Conservation (phyloP, 1,140 invertebrate genomes). For the Hydropsyche tenuis region DNA sequence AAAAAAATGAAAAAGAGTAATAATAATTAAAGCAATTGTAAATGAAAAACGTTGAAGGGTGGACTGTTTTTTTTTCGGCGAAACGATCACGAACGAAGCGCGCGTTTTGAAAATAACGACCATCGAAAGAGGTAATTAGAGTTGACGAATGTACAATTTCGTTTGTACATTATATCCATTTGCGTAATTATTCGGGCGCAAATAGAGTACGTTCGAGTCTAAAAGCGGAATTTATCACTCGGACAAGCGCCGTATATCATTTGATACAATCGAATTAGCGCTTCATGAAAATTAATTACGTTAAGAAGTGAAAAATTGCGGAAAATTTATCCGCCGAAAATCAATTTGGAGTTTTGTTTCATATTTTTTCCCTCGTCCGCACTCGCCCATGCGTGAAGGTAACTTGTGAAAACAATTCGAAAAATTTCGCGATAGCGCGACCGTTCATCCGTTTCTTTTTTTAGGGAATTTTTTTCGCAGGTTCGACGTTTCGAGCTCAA, state of each 20-base stretch:
- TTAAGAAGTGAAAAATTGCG: background rate
- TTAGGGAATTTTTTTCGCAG: background rate
- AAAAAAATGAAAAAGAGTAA: too few species aligned
- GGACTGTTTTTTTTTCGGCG: too few species aligned
- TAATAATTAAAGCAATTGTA: too few species aligned
- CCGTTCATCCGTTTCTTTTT: background rate
- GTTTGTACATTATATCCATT: conserved; percentile 1
- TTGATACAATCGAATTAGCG: conserved; percentile 12
- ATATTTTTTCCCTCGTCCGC: background rate
- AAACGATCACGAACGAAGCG: too few species aligned
- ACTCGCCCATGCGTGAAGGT: background rate
- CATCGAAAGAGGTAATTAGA: conserved; percentile 1
- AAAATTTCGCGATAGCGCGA: background rate
- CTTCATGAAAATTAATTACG: conserved; percentile 5
- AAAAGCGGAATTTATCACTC: conserved; percentile 13
- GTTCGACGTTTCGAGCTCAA: background rate
- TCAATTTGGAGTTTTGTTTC: background rate
- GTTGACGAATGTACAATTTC: background rate
- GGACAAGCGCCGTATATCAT: conserved; percentile 14
- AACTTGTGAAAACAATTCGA: background rate
- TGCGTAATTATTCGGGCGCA: conserved; percentile 1
- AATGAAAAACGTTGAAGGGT: too few species aligned
- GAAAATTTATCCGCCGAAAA: background rate
- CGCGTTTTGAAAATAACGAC: background rate
- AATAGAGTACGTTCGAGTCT: background rate